phyloP scores from a whole-genome alignment of 1,140 invertebrate genomes.

The Copidosoma floridanum region DNA sequence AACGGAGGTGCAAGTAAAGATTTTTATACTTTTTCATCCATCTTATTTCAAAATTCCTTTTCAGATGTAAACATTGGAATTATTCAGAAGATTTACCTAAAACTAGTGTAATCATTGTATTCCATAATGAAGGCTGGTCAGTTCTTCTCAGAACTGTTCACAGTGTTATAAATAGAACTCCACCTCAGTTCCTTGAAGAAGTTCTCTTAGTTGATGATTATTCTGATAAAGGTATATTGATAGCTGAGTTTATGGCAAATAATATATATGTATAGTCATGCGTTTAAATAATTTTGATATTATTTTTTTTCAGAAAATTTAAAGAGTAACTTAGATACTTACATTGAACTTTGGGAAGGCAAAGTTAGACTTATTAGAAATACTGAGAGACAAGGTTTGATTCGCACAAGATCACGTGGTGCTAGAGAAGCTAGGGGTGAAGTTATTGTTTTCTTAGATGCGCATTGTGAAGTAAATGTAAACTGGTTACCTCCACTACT shows the following conservation, averaged over 20 bases:
- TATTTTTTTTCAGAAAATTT: constrained; percentile 73
- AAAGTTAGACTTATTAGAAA: constrained; percentile 89
- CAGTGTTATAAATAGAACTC: constrained; percentile 90
- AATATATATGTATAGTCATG: neutral
- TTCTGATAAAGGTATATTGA: constrained; percentile 94
- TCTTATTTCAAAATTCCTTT: constrained; percentile 21
- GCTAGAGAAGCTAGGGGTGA: constrained; percentile 92
- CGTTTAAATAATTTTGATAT: neutral
- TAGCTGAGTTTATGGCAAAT: too few species aligned
- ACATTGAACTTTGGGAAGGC: constrained; percentile 82
- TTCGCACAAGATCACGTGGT: constrained; percentile 86
- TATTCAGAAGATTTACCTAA: constrained; percentile 86
- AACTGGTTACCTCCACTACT: constrained; percentile 97
- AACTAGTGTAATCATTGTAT: constrained; percentile 95
- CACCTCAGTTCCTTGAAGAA: constrained; percentile 88
- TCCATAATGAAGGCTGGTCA: constrained; percentile 98
- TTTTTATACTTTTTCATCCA: too few species aligned
- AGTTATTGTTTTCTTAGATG: constrained; percentile 97
- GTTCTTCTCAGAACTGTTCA: constrained; percentile 95
- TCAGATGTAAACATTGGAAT: constrained; percentile 92
- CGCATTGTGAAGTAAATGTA: constrained; percentile 87
- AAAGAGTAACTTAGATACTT: constrained; percentile 83
- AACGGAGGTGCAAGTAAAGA: neutral
- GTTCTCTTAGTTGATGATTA: constrained; percentile 97
- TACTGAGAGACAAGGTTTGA: constrained; percentile 83